A percentile compares a stretch with the other conserved stretches of the same genome.
These are phyloP conservation scores for Zoanthus sociatus DNA, from an alignment of 92 coral and sea anemone genomes.

Conservation along the genomic window DNA sequence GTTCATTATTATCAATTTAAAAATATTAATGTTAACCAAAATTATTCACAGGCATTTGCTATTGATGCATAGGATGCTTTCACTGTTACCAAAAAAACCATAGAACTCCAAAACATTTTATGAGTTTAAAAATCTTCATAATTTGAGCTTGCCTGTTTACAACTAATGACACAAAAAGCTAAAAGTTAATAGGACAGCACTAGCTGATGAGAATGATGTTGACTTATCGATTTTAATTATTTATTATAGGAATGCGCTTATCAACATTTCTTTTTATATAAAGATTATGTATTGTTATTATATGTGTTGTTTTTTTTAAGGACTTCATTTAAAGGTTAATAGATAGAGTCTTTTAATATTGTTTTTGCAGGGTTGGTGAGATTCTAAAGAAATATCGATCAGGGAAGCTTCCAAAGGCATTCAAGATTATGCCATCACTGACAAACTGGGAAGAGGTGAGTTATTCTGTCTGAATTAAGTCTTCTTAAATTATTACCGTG, in stretches of 20 bases:
- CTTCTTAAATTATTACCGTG: no score
- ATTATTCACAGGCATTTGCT: no score
- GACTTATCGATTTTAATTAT: no score
- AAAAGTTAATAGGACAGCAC: neutral
- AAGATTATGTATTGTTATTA: neutral
- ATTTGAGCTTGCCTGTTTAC: no score
- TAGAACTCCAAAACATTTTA: no score
- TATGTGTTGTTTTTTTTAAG: neutral
- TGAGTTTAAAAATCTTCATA: no score
- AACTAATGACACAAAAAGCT: neutral
- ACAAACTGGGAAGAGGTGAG: constrained; percentile 99
- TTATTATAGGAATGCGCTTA: neutral
- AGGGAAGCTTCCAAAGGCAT: constrained; percentile 97
- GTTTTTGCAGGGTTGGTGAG: constrained; percentile 86
- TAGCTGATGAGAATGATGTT: neutral
- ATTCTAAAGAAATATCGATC: constrained; percentile 92
- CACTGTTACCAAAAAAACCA: no score
- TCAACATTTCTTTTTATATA: no score
- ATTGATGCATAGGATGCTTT: no score
- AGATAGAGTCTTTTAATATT: neutral
- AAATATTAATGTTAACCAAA: no score
- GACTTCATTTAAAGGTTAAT: neutral
- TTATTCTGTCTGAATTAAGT: neutral
- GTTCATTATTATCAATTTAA: no score
- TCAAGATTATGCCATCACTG: constrained; percentile 94